These are phyloP conservation scores for Ephydatia muelleri DNA, from an alignment of 37 sponge, comb jelly and placozoan species.

Conservation along the genomic window DNA sequence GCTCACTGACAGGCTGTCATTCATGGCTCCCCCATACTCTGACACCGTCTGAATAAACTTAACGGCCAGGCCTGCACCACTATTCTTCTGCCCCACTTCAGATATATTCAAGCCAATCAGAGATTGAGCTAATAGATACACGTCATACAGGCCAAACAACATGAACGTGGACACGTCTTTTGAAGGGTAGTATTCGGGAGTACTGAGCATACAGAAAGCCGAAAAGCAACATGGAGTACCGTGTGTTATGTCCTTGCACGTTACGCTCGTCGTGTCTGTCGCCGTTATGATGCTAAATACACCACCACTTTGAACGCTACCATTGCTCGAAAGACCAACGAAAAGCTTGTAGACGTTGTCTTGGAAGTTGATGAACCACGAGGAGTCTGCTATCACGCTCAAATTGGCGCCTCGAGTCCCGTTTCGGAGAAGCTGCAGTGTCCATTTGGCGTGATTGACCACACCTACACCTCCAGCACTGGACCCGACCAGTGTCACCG, in stretches of 20 bases:
- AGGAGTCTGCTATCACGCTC: slow-evolving; percentile 69
- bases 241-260: neutral
- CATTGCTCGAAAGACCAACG: neutral
- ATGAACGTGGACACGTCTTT: slow-evolving; percentile 28
- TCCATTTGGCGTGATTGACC: slow-evolving; percentile 67
- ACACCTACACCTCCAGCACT: slow-evolving; percentile 91
- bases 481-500: slow-evolving; percentile 61
- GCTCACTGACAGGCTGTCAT: slow-evolving; percentile 46
- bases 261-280: neutral
- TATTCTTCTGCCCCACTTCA: neutral
- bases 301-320: neutral
- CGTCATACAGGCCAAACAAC: slow-evolving; percentile 67
- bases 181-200: slow-evolving; percentile 36
- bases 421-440: slow-evolving; percentile 8
- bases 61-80: neutral
- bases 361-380: slow-evolving; percentile 91
- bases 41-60: slow-evolving; percentile 25
- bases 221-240: slow-evolving; percentile 83
- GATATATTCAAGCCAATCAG: neutral
- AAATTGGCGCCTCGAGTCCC: neutral
- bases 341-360: neutral
- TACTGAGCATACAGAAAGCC: slow-evolving; percentile 56
- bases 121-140: slow-evolving; percentile 51
- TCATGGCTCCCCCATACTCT: slow-evolving; percentile 92
- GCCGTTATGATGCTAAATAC: neutral